Evolutionary conservation across 2,113 vertebrate species (phyloP), one percentile per base, ranked within the genome.

Genomic region (Varanus salvator): DNA sequence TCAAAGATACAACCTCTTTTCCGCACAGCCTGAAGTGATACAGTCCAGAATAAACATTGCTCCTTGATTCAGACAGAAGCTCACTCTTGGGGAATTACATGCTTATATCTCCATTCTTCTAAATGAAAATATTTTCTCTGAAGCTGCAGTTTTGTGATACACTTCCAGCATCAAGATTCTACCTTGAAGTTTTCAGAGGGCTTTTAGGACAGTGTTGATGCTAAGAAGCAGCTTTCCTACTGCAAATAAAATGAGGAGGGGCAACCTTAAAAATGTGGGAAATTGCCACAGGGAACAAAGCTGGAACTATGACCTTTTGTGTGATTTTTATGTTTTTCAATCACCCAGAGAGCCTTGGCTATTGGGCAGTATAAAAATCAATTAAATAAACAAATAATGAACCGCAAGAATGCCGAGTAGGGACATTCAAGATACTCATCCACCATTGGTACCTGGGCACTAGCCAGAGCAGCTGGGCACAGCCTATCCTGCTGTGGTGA

Each of bases 221-320:
- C n/a, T 81, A 74, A 76, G 2, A 19, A 27, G 9, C 57, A 86
- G 88, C 89, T 64, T 88, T 69, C 86, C 74, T 12, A 74, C 64
- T 50, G 0, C 3, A 69, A 78, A 75, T 60, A 34, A 89, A 90
- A 91, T 57, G 57, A 77, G 89, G 57, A 44, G 72, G 68, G 90
- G 82, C 29, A 19, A 7, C 48, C 89, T 91, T 90, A 74, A 87
- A 94, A 93, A 93, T 82, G 68, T 86, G 90, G 89, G 92, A 90
- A 92, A 91, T 87, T 44, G 29, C 90, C 92, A 44, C 38, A 44
- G 38, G 38, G 38, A 44, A 44, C 38, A 44, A 44, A 44, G 38
- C 38, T 44, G 38, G 38, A 44, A 44, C 38, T 44, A 44, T 44
- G 38, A 44, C 38, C 38, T 44, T 44, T 44, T 44, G 38, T 44